A percentile compares a stretch with the other conserved stretches of the same genome.
Conservation (phyloP, 2,113 vertebrate genomes). For the Aegotheles bennettii region DNA sequence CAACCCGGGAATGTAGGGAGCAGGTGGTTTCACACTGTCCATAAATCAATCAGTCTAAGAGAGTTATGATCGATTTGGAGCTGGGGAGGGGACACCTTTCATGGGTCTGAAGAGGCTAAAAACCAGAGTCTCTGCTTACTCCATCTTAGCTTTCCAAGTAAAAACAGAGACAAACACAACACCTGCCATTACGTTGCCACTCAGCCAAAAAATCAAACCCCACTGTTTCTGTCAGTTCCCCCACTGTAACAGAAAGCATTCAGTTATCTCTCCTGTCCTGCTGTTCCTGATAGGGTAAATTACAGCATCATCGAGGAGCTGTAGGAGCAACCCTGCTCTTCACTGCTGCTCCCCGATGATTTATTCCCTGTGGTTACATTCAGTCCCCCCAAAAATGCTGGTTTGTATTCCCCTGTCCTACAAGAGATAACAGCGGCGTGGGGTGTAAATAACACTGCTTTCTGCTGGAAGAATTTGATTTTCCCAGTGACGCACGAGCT, state of each 20-base stretch:
- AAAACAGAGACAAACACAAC: background rate
- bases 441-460: background rate
- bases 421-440: background rate
- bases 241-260: background rate
- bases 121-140: background rate
- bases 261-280: conserved; percentile 7
- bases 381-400: background rate
- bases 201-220: background rate
- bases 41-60: background rate
- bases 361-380: background rate
- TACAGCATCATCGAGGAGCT: background rate
- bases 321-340: background rate
- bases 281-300: background rate
- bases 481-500: accelerated
- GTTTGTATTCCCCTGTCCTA: background rate
- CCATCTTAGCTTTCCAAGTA: background rate
- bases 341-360: background rate
- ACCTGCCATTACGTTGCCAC: background rate
- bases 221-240: background rate
- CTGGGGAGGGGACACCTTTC: background rate
- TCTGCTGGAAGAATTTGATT: background rate
- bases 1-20: background rate
- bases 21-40: background rate
- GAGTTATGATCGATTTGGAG: background rate
- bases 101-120: background rate